Evolutionary conservation across 2,888 invertebrate genomes (phyloP), one percentile per base, ranked within the genome.

Genomic region (Lasioglossum oenotherae): DNA sequence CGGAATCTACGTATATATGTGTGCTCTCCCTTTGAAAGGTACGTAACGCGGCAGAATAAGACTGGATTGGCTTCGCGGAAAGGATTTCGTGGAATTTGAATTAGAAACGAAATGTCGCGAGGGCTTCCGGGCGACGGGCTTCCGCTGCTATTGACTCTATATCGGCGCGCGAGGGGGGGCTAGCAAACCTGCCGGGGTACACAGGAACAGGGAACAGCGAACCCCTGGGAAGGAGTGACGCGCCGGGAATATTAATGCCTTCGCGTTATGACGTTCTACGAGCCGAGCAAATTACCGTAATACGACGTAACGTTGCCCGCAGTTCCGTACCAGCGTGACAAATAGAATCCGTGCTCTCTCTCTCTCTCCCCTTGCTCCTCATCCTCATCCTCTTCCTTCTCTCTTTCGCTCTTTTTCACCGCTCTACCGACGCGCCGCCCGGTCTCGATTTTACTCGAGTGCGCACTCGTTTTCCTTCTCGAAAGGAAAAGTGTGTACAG

Each of bases 61-160:
- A 64, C 79, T 78, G 84, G 74, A 88, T 91, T 85, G 88, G 85
- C 82, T 90, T 80, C 85, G 85, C 57, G 82, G 89, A 89, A 89
- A 89, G 86, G 85, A 90, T 90, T 87, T 89, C 79, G 75, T 84
- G 86, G 89, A 89, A 90, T 90, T 91, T 86, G 89, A 90, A 90
- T 90, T 89, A 89, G 82, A 80, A 87, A 81, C 82, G 91, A 89
- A 90, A 90, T 77, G 82, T 85, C 84, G 84, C 82, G 89, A 57
- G 78, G 82, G 72, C 67, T 81, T 84, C 82, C 60, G 74, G 64
- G 74, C 79, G 57, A 72, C 74, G 88, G 19, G 78, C 67, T 86
- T 81, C 87, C 67, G 6, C 44, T 46, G 46, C 81, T 83, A 82
- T 90, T 82, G 85, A 87, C 86, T 87, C 80, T 79, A 84, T 89